Percentiles rank a stretch among this genome's conserved stretches.
phyloP scores from a whole-genome alignment of 2,113 vertebrate species.

The Lycaon pictus region DNA sequence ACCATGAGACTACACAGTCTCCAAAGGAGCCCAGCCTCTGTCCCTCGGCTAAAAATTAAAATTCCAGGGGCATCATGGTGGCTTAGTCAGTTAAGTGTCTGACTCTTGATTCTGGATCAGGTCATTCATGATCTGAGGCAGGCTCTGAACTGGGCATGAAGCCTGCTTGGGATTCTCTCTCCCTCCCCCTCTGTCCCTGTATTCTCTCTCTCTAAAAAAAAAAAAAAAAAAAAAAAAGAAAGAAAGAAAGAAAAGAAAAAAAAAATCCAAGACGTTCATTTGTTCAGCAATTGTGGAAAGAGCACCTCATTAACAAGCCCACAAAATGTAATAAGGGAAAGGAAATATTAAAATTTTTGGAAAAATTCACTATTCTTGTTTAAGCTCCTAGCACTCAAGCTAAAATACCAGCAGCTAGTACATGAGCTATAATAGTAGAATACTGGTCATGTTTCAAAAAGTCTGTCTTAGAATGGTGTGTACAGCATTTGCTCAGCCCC shows the following conservation, averaged over 20 bases:
- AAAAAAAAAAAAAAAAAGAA: too few relatives aligned
- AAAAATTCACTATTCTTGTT: background rate
- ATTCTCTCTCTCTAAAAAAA: too few relatives aligned
- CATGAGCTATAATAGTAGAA: background rate
- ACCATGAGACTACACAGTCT: background rate
- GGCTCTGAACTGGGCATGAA: too few relatives aligned
- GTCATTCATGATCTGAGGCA: too few relatives aligned
- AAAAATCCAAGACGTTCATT: background rate
- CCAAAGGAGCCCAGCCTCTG: background rate
- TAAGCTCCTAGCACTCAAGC: background rate
- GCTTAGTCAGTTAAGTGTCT: background rate
- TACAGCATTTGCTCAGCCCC: background rate
- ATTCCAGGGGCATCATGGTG: background rate
- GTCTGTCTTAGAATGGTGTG: background rate
- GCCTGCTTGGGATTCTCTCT: too few relatives aligned
- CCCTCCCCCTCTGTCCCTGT: too few relatives aligned
- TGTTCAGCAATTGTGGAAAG: background rate
- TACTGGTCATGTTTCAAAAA: background rate
- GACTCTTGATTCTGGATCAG: background rate
- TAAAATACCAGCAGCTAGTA: background rate
- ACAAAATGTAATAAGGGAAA: background rate
- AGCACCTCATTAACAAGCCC: background rate
- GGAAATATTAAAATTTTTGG: background rate
- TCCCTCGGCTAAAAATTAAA: background rate
- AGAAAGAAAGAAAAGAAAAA: too few relatives aligned